Conservation (phyloP, 1,140 invertebrate genomes). For the Meloidogyne floridensis region DNA sequence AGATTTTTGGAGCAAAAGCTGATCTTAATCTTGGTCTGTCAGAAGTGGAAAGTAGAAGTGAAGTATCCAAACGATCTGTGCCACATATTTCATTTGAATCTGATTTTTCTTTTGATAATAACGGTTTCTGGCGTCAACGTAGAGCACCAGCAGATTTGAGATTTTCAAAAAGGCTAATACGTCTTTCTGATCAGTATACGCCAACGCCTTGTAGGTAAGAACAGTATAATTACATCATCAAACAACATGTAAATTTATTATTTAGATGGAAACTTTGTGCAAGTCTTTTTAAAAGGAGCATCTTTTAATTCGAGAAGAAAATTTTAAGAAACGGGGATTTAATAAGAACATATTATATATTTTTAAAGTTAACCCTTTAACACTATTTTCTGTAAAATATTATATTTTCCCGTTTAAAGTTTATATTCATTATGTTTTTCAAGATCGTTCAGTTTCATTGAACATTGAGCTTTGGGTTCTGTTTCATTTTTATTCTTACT, state of each 20-base stretch:
- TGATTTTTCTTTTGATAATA: background rate
- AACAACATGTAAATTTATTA: background rate
- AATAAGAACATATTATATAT: background rate
- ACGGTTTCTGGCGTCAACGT: background rate
- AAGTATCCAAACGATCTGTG: background rate
- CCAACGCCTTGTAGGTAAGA: conserved; percentile 17
- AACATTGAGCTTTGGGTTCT: too few relatives aligned
- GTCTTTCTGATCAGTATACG: conserved; percentile 27
- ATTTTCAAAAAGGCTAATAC: background rate
- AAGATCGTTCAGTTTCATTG: too few relatives aligned
- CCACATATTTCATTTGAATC: too few relatives aligned
- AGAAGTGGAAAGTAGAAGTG: background rate
- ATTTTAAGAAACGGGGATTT: background rate
- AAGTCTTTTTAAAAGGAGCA: conserved; percentile 8
- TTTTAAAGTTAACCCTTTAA: background rate
- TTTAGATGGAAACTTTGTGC: conserved; percentile 28
- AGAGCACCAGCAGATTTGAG: background rate
- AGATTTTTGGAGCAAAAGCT: background rate
- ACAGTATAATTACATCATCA: background rate
- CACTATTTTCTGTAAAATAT: too few relatives aligned
- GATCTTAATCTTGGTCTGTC: background rate
- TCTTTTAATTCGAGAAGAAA: conserved; percentile 3
- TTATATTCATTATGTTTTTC: too few relatives aligned
- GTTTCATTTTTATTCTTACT: background rate
- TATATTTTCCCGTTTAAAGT: too few relatives aligned